Conservation (phyloP, 2,113 vertebrate species). For the Macaca nemestrina region DNA sequence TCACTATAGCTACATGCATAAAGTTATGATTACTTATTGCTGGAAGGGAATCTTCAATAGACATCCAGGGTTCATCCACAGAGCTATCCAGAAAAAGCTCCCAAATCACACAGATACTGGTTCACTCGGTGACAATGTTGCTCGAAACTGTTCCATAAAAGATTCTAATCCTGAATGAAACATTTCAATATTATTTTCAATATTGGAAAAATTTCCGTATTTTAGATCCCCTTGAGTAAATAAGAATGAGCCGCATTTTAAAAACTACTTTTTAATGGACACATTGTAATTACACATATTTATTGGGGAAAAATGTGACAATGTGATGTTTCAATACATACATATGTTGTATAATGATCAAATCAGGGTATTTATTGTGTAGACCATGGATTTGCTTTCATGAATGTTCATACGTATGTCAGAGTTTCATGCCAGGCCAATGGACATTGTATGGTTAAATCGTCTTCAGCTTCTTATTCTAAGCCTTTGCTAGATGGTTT, state of each 20-base stretch:
- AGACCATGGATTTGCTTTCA: not conserved
- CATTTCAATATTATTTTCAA: not conserved
- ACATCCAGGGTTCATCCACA: not conserved
- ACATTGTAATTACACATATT: not conserved
- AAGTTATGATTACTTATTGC: not conserved
- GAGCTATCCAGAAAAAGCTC: not conserved
- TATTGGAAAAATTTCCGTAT: not conserved
- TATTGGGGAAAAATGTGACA: not conserved
- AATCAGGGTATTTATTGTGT: not conserved
- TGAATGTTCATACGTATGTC: not conserved
- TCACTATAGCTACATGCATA: not conserved
- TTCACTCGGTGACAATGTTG: not conserved
- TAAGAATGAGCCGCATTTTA: not conserved
- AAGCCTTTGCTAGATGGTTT: not conserved
- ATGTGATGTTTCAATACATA: not conserved
- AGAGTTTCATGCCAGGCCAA: not conserved
- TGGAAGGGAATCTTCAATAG: not conserved
- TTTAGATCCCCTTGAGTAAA: not conserved
- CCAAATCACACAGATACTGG: not conserved
- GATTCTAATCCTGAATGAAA: not conserved
- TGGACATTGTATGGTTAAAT: not conserved
- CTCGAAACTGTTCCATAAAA: not conserved
- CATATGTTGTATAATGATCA: not conserved
- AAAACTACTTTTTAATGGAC: not conserved
- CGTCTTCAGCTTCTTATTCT: not conserved